Conservation (phyloP, 2,113 vertebrate species). For the Hypanus sabinus region DNA sequence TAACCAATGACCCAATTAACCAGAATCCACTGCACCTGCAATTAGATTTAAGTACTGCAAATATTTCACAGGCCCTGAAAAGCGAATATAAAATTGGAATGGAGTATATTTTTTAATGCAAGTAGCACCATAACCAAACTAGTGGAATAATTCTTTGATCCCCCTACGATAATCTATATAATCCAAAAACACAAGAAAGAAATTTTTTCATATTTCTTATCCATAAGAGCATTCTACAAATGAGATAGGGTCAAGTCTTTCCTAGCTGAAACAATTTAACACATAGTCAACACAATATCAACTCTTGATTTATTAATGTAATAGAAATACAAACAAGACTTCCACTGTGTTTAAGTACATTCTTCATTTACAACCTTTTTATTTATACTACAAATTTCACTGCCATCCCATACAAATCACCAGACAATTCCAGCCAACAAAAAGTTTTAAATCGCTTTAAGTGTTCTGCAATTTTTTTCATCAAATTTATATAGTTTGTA, state of each 20-base stretch:
- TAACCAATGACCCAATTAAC: too few relatives aligned
- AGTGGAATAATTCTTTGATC: not conserved
- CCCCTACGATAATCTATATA: not conserved
- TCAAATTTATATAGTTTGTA: constrained; percentile 50
- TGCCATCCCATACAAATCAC: not conserved
- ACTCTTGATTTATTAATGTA: not conserved
- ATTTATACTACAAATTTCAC: constrained; percentile 15
- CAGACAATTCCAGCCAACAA: not conserved
- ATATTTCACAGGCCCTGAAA: not conserved
- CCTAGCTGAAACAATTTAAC: not conserved
- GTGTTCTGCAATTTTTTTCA: constrained; percentile 44
- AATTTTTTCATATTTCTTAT: not conserved
- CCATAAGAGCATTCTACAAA: not conserved
- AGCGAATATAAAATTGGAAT: not conserved
- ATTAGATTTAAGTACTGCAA: not conserved
- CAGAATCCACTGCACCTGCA: not conserved
- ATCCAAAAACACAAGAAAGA: not conserved
- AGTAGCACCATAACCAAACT: not conserved
- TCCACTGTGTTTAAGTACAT: not conserved
- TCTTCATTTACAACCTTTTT: not conserved
- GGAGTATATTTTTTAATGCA: not conserved
- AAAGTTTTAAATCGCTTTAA: constrained; percentile 45
- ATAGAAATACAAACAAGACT: not conserved
- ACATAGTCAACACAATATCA: not conserved
- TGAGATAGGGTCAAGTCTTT: not conserved